Evolutionary conservation across 2,888 invertebrate genomes (phyloP), one percentile per base, ranked within the genome.

Genomic region (Caenorhabditis sp.): DNA sequence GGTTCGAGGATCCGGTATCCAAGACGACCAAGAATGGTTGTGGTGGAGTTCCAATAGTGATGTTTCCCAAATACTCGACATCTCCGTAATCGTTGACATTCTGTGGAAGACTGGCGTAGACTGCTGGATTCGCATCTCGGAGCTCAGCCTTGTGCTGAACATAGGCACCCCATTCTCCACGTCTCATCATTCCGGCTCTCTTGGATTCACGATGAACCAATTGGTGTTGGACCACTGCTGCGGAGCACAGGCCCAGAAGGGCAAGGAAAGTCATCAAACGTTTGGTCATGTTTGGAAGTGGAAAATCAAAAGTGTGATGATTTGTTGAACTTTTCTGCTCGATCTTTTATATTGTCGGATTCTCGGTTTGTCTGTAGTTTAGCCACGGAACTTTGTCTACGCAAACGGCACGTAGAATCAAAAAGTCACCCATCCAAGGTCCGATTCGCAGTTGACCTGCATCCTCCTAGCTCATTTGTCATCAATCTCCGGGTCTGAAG

Each of bases 11-110:
- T 68, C 86, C 84, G 16, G 85, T 86, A 41, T 86, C 86, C 54
- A 86, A 63, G 19, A 86, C 72, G 14, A 98, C 97, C 26, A 92
- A 91, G 90, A 94, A 94, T 2, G 77, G 66, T 87, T 94, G 94
- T 12, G 90, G 88, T 8, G 93, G 94, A 7, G 93, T 93, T 56
- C 94, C 94, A 93, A 98, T 96, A 7, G 89, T 83, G 61, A 94
- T 93, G 35, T 87, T 92, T 41, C 93, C 94, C 90, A 93, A 93
- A 86, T 94, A 94, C 85, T 94, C 86, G 19, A 68, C 72, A 63
- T 82, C 85, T 66, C 79, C 82, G 38, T 73, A 85, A 56, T 85
- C 85, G 51, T 82, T 81, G 38, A 85, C 80, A 49, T 80, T 80
- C 35, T 80, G 80, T 22, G 80, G 61, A 24, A 73, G 66, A 31